Base-by-base conservation (phyloP, 2,888 invertebrate genomes). In the Leptopilina drosophilae region DNA sequence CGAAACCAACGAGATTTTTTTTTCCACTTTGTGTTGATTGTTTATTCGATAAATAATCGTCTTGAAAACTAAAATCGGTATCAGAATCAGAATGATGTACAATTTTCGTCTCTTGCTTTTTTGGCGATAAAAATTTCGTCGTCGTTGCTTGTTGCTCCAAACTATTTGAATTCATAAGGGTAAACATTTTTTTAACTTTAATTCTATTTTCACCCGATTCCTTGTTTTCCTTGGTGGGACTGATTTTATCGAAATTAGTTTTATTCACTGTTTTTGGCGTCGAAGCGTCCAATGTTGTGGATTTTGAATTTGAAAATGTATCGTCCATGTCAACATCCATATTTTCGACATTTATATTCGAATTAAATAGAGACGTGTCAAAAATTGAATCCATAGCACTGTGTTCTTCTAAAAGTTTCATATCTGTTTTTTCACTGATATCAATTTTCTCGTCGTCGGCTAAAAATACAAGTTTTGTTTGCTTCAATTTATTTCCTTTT, bases 401-500 rank as follows among this genome's bases (percentile, higher is more conserved):
- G 40, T 40, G 15, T 11, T 14, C 14, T 8, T 8, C 33, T 9
- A 56, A 5, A 40, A 14, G 5, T 9, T 26, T 73, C n/a, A n/a
- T 33, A 56, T 73, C n/a, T 14, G n/a, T 14, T 1, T 8, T 5
- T 14, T 33, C 53, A 42, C 76, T 73, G 12, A 83, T 62, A 76
- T 87, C 83, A 14, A 78, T 75, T 42, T 84, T 84, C 67, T 82
- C 65, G n/a, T 83, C 76, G 0, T 80, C 49, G 75, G 83, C 83
- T 75, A 85, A 73, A 40, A 89, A 79, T 42, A 85, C 33, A 40
- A 90, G 83, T 42, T 81, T 89, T 5, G 88, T 83, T 77, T 90
- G 91, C 65, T 83, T 87, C 5, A 87, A 64, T 76, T 83, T 87
- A 77, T 87, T 88, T 4, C 88, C 87, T 76, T 79, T 81, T 2